A percentile compares a stretch with the other conserved stretches of the same genome.
These are phyloP conservation scores for Hemicrepidius hirtus DNA, from an alignment of 2,888 invertebrate species.

Conservation along the genomic window DNA sequence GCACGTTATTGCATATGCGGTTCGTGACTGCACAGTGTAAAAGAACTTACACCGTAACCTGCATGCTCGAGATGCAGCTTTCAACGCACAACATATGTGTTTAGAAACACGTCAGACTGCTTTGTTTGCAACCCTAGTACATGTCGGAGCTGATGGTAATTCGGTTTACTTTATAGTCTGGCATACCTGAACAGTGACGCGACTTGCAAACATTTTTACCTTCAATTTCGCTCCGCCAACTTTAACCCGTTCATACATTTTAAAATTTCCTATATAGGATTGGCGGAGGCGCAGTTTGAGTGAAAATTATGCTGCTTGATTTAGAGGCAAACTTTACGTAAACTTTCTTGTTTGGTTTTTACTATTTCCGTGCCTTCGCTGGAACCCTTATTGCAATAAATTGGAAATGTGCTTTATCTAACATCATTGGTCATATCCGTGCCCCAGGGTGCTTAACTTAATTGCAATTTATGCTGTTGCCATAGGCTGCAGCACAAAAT, in stretches of 20 bases:
- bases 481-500: constrained; percentile 19
- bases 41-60: constrained; percentile 17
- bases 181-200: constrained; percentile 43
- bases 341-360: neutral
- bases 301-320: constrained; percentile 6
- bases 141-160: constrained; percentile 36
- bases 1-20: constrained; percentile 21
- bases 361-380: neutral
- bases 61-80: constrained; percentile 38
- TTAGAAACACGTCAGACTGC: constrained; percentile 45
- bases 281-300: neutral
- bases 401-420: constrained; percentile 21
- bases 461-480: constrained; percentile 24
- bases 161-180: constrained; percentile 45
- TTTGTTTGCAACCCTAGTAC: constrained; percentile 42
- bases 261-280: neutral
- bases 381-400: neutral
- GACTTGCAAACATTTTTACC: constrained; percentile 39
- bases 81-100: constrained; percentile 37
- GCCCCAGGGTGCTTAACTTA: constrained; percentile 8
- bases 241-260: neutral
- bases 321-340: neutral
- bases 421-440: constrained; percentile 17
- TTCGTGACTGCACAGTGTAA: constrained; percentile 35
- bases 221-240: neutral